Percentiles rank a stretch among this genome's conserved stretches.
Evolutionary conservation across 2,888 invertebrate species (phyloP).

Genomic region (Drosophila quinaria): DNA sequence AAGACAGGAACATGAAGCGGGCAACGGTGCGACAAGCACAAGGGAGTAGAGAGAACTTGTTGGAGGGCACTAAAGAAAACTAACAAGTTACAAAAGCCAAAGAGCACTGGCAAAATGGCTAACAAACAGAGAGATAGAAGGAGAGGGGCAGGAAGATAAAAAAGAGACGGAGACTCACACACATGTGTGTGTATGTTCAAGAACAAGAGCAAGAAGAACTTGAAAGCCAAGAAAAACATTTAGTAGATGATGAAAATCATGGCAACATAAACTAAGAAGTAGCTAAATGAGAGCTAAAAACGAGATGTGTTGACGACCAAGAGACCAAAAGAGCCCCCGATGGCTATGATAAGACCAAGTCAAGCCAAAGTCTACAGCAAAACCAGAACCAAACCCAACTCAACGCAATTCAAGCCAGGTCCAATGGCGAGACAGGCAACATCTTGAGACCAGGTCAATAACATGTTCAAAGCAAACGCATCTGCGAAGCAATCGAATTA

Average conservation of each 20-base stretch:
- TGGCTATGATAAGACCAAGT: conserved; percentile 26
- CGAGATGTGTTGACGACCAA: conserved; percentile 44
- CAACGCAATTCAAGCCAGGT: conserved; percentile 4
- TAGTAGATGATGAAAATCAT: conserved; percentile 79
- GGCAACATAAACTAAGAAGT: conserved; percentile 67
- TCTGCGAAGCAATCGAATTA: conserved; percentile 61
- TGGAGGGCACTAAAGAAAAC: conserved; percentile 74
- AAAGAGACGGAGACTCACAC: conserved; percentile 20
- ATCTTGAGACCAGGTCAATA: conserved; percentile 53
- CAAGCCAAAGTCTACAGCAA: conserved; percentile 2
- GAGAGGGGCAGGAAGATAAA: conserved; percentile 10
- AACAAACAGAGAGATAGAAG: conserved; percentile 31
- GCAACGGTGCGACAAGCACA: conserved; percentile 19
- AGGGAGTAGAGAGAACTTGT: conserved; percentile 48
- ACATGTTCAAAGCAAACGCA: conserved; percentile 50
- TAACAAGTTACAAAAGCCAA: conserved; percentile 77
- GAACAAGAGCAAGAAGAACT: conserved; percentile 62
- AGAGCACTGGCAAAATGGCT: conserved; percentile 55
- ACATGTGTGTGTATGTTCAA: conserved; percentile 6
- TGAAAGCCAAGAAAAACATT: conserved; percentile 77
- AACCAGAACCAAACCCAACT: conserved; percentile 6
- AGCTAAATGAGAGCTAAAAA: conserved; percentile 22
- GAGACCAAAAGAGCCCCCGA: conserved; percentile 6
- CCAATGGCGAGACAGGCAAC: conserved; percentile 4
- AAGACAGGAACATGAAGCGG: conserved; percentile 69